Base-by-base conservation (phyloP, 2,113 vertebrate genomes). In the Ophiodon elongatus region DNA sequence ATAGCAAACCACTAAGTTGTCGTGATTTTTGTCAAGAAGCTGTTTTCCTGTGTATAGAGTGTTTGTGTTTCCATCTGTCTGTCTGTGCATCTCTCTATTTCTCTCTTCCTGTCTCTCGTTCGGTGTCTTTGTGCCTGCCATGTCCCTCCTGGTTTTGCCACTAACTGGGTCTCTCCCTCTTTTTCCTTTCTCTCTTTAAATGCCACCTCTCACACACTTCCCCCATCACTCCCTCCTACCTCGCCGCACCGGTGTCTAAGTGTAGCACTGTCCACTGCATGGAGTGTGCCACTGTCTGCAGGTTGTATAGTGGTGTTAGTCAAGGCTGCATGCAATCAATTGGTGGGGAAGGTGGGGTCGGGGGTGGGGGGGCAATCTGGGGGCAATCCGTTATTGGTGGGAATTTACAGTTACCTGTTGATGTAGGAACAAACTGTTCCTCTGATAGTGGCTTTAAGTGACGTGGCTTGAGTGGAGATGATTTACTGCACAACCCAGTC, bases 251-350 rank as follows among this genome's bases (percentile, higher is more conserved):
- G 86, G 76, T 92, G 88, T 89, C 86, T 90, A 82, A 87, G 89
- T 83, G 88, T 88, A 89, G 88, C 90, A 80, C 89, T 92, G 90
- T 89, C 87, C 84, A 54, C 87, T 92, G 92, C 93, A 93, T 92
- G 92, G 92, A 92, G 78, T 89, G 88, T 92, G 79, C 92, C 85
- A 63, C 88, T 92, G 92, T 92, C 85, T 88, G 81, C 93, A 92
- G 91, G 92, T 93, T 85, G 93, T 89, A 92, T 90, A 81, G 87
- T 83, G 87, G 45, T 85, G 41, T 8, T 78, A 52, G 64, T 1
- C 76, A 54, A 73, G 70, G 76, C 80, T 89, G 91, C 92, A 94
- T 93, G 88, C 81, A 74, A 82, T 41, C 31, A 57, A 23, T 47
- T 25, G 52, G 35, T 35, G 25, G 8, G 39, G 50, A 7, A 8